Percentiles rank a stretch among this genome's conserved stretches.
phyloP scores from a whole-genome alignment of 1,140 invertebrate species.

The Pemphigus obesinymphae region DNA sequence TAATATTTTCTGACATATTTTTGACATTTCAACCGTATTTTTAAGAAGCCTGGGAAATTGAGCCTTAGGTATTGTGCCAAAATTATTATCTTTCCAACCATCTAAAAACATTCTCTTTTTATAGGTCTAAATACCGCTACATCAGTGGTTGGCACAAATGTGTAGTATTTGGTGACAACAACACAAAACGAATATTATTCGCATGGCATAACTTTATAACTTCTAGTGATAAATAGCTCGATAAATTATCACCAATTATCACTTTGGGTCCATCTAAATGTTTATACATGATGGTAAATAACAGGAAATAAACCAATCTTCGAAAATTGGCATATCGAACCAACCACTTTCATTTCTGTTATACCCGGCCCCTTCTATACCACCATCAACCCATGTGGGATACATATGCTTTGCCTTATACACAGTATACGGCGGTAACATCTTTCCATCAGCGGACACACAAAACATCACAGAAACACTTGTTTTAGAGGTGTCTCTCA shows the following conservation, averaged over 20 bases:
- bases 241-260: neutral
- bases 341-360: conserved; percentile 34
- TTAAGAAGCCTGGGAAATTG: no score
- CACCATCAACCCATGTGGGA: conserved; percentile 45
- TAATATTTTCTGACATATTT: no score
- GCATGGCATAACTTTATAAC: neutral
- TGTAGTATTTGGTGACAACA: neutral
- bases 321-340: neutral
- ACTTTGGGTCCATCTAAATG: neutral
- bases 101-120: neutral
- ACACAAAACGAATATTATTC: neutral
- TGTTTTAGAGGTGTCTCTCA: conserved; percentile 43
- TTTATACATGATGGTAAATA: neutral
- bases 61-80: neutral
- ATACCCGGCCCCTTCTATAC: conserved; percentile 43
- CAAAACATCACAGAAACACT: conserved; percentile 46
- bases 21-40: no score
- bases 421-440: conserved; percentile 45
- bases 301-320: neutral
- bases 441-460: conserved; percentile 43
- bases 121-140: neutral
- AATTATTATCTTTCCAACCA: neutral
- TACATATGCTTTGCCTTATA: conserved; percentile 46
- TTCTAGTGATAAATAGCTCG: neutral
- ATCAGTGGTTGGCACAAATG: neutral